Evolutionary conservation across 1,140 invertebrate genomes (phyloP).

Genomic region (Drosophila yakuba): DNA sequence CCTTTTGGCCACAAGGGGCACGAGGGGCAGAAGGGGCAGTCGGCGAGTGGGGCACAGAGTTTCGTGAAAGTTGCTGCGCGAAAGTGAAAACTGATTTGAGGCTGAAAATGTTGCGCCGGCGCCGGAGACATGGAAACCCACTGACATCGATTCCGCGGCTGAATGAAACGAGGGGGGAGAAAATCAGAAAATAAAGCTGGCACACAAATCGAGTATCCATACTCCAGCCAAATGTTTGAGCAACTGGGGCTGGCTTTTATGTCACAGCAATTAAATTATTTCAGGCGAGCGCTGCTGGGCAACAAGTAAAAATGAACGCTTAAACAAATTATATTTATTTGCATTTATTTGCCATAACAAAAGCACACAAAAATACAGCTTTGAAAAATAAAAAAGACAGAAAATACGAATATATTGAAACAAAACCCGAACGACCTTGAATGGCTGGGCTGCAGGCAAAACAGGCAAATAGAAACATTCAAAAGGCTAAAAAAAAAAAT

Average conservation of each 20-base stretch:
- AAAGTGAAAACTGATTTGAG: conserved; percentile 69
- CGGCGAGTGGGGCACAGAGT: conserved; percentile 2
- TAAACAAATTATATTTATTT: conserved; percentile 64
- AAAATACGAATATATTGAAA: conserved; percentile 29
- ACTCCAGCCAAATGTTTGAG: conserved; percentile 30
- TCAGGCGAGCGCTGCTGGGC: conserved; percentile 23
- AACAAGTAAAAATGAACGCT: conserved; percentile 39
- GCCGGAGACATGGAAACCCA: conserved; percentile 54
- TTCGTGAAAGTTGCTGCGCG: conserved; percentile 65
- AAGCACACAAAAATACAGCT: conserved; percentile 26
- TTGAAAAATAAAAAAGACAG: conserved; percentile 1
- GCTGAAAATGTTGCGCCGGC: conserved; percentile 53
- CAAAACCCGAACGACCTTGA: conserved; percentile 49
- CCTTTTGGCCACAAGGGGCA: not conserved
- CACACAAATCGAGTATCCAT: conserved; percentile 8
- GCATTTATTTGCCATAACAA: conserved; percentile 60
- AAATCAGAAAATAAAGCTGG: conserved; percentile 40
- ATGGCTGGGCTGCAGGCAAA: conserved; percentile 26
- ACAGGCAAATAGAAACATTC: conserved; percentile 33
- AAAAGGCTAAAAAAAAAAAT: conserved; percentile 23
- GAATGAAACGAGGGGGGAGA: not conserved
- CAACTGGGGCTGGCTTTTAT: conserved; percentile 49
- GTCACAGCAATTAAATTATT: conserved; percentile 66
- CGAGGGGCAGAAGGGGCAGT: conserved; percentile 10
- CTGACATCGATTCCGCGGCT: conserved; percentile 60